These are phyloP conservation scores for Pteronura brasiliensis DNA, from an alignment of 2,113 vertebrate genomes.

Conservation along the genomic window DNA sequence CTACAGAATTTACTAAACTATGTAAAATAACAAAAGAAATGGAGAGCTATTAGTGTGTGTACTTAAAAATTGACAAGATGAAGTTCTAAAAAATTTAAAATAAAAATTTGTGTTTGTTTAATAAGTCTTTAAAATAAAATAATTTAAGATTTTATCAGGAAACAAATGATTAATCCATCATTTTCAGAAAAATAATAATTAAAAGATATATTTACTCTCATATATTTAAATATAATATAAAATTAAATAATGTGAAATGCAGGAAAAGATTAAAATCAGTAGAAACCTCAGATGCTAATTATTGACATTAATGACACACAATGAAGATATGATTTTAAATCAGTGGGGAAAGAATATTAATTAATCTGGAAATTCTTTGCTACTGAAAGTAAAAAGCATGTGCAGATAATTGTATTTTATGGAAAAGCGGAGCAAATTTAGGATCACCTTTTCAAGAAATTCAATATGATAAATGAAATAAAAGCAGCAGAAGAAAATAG, in stretches of 20 bases:
- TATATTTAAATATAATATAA: background rate
- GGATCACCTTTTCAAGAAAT: background rate
- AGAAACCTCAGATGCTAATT: background rate
- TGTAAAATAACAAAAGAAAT: background rate
- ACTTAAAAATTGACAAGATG: background rate
- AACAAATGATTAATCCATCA: background rate
- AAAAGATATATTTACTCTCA: background rate
- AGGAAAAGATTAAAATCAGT: background rate
- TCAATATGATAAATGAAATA: background rate
- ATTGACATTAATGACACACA: background rate
- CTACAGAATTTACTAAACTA: background rate
- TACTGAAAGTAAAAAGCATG: background rate
- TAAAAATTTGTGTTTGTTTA: background rate
- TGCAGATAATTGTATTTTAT: background rate
- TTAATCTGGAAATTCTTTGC: background rate
- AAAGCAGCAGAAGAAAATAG: background rate
- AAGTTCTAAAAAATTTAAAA: background rate
- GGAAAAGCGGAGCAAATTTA: background rate
- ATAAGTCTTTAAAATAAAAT: background rate
- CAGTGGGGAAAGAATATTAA: background rate
- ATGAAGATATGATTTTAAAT: background rate
- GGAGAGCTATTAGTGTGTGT: background rate
- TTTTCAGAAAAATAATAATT: background rate
- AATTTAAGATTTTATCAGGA: background rate
- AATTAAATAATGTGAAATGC: background rate